Evolutionary conservation across 2,113 vertebrate species (phyloP), one percentile per base, ranked within the genome.

Genomic region (Ailuropoda melanoleuca): DNA sequence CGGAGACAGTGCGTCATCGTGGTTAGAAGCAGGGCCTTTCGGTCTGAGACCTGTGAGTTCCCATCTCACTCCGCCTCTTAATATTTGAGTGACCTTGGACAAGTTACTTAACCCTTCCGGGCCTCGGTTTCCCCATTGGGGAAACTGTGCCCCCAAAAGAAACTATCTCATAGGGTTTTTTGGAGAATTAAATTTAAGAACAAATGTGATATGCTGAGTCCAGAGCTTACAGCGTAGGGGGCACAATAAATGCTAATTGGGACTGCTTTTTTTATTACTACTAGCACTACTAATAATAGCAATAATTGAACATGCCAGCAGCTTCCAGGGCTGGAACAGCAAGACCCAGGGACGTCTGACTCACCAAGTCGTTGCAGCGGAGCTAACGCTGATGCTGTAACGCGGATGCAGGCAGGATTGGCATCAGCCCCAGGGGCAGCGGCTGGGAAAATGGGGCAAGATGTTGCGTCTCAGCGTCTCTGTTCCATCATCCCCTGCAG

Each of bases 391-490:
- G 29, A 9, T n/a, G 58, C 31, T 23, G 17, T 74, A 66, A 43
- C 3, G 50, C 53, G 74, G 29, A 9, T n/a, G 58, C 31, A 23
- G 17, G 58, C 21, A 29, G 58, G 1, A 64, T 3, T 87, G 48
- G 48, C n/a, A 91, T 48, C 24, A n/a, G 53, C 31, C 26, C 34
- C 23, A 58, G 39, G 14, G 18, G 17, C 50, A 75, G 17, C 13
- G 10, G 2, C 21, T 29, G 34, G 66, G 39, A 62, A 29, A 12
- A 10, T 9, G 29, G 18, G 2, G 31, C 9, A 82, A 77, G 29
- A 87, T 0, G 1, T 18, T 26, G 1, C 3, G 0, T 75, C 39
- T 60, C 18, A 17, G 18, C 4, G 6, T 55, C 46, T 3, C 24
- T 62, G 10, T 19, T 34, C 77, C 82, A n/a, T 11, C 31, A 12